phyloP scores from a whole-genome alignment of 2,888 invertebrate genomes.

The Aphodius granarius region DNA sequence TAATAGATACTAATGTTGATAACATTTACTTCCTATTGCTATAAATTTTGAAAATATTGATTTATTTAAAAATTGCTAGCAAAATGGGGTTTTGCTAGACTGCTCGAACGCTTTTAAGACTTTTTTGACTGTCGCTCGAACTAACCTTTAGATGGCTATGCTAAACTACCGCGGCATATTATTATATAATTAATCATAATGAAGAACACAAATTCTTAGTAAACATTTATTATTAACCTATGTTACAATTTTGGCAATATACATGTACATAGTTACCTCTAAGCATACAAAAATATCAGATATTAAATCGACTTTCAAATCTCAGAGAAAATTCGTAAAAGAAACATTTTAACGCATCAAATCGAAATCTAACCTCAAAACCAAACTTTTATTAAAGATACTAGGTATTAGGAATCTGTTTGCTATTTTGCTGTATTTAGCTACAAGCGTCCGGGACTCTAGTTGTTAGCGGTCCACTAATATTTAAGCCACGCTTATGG shows the following conservation, averaged over 20 bases:
- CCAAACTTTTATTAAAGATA: neutral
- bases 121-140: no score
- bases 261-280: conserved; percentile 46
- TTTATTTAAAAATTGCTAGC: no score
- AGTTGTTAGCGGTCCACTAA: conserved; percentile 12
- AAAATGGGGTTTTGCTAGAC: no score
- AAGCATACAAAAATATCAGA: conserved; percentile 42
- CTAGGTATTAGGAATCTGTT: neutral
- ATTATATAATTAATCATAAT: no score
- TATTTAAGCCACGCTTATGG: conserved; percentile 36
- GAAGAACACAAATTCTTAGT: conserved; percentile 32
- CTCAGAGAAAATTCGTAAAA: neutral
- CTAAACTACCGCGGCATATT: no score
- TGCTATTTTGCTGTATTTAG: neutral
- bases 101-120: no score
- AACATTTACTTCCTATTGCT: no score
- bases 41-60: no score
- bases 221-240: conserved; percentile 46
- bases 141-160: no score
- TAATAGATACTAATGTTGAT: no score
- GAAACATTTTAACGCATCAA: neutral
- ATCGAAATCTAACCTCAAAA: neutral
- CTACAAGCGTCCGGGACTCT: neutral
- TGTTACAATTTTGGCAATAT: conserved; percentile 52
- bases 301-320: neutral